Evolutionary conservation across 1,140 invertebrate species (phyloP).

Genomic region (Drosophila insularis): DNA sequence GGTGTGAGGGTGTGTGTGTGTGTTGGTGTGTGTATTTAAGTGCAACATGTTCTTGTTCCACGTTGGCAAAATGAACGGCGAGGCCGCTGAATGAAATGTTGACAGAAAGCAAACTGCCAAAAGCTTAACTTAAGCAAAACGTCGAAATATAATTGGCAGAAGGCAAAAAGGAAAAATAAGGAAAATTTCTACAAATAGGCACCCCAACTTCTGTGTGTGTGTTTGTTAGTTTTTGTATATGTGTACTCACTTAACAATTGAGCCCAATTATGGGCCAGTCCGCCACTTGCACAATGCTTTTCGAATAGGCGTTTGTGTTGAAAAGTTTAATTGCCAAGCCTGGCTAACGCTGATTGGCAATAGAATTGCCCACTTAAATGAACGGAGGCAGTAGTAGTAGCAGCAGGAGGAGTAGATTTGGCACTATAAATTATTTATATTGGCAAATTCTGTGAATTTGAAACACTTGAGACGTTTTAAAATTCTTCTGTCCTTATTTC

Average conservation of each 20-base stretch:
- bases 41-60: conserved; percentile 61
- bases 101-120: conserved; percentile 75
- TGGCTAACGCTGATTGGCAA: conserved; percentile 42
- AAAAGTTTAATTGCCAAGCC: conserved; percentile 36
- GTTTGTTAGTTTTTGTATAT: conserved; percentile 9
- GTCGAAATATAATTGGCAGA: conserved; percentile 69
- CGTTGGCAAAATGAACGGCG: conserved; percentile 54
- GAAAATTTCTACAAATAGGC: conserved; percentile 45
- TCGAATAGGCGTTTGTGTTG: conserved; percentile 51
- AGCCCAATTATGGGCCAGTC: conserved; percentile 64
- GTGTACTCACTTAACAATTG: conserved; percentile 55
- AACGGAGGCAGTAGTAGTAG: not conserved
- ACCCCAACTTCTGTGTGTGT: conserved; percentile 2
- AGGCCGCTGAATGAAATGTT: conserved; percentile 68
- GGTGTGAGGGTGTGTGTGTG: conserved; percentile 22
- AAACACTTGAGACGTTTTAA: conserved; percentile 1
- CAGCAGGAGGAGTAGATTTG: not conserved
- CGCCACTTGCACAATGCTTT: conserved; percentile 43
- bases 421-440: conserved; percentile 4
- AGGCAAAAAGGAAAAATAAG: conserved; percentile 25
- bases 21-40: conserved; percentile 49
- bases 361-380: conserved; percentile 35
- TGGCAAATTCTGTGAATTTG: not conserved
- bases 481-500: not conserved
- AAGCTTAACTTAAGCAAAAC: conserved; percentile 56